A percentile compares a stretch with the other conserved stretches of the same genome.
Conservation (phyloP, 64 coral and sea anemone species). For the Orbicella faveolata region DNA sequence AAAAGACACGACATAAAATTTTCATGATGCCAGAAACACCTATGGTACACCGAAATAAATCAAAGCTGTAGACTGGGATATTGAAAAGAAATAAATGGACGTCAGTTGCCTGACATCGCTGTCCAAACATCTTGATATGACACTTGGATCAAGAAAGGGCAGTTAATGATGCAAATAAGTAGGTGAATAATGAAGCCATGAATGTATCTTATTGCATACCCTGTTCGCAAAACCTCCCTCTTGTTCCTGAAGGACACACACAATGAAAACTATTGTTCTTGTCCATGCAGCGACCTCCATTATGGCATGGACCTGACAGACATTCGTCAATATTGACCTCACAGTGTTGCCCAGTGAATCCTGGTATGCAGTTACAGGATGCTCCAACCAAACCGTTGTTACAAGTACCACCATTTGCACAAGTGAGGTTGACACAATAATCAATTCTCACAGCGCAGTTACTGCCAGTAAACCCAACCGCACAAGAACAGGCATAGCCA, state of each 20-base stretch:
- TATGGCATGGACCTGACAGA: conserved; percentile 64
- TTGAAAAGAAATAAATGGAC: too few species aligned
- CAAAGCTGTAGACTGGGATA: too few species aligned
- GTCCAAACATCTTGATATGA: too few species aligned
- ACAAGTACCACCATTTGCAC: conserved; percentile 86
- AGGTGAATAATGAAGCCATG: background rate
- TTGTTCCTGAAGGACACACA: conserved; percentile 62
- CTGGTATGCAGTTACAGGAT: conserved; percentile 62
- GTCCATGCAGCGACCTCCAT: conserved; percentile 76
- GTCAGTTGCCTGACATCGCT: too few species aligned
- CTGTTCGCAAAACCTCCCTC: conserved; percentile 74
- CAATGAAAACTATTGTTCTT: conserved; percentile 79
- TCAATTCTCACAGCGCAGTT: conserved; percentile 65
- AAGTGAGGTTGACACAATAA: conserved; percentile 63
- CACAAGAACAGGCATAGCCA: conserved; percentile 62
- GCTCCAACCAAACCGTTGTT: conserved; percentile 49
- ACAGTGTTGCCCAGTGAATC: conserved; percentile 62
- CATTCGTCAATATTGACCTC: conserved; percentile 78
- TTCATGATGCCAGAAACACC: too few species aligned
- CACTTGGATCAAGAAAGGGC: too few species aligned
- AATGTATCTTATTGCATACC: conserved; percentile 11
- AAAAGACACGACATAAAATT: too few species aligned
- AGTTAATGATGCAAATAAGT: background rate
- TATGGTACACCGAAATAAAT: too few species aligned
- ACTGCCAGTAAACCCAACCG: conserved; percentile 55